Base-by-base conservation (phyloP, 2,113 vertebrate genomes). In the Phocoena phocoena region DNA sequence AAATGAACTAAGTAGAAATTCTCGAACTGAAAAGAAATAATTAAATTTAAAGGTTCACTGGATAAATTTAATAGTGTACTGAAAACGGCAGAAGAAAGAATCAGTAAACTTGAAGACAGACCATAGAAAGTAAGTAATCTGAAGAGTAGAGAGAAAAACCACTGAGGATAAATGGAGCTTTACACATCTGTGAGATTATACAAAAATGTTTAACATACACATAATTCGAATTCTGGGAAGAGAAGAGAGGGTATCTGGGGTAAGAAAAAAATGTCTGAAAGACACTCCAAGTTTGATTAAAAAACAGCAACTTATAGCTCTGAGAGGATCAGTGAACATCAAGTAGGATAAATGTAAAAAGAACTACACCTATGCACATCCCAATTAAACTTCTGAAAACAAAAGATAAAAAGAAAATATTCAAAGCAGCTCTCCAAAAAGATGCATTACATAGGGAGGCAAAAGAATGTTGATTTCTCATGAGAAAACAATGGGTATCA, bases 1-100 rank as follows among this genome's bases (percentile, higher is more conserved):
- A 38, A 82, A 87, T 68, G 36, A 90, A 90, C 26, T 25, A 90
- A 90, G 31, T 1, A 87, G 36, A 79, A 90, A 83, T 85, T 93
- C 70, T 63, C 67, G 36, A 95, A 55, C 67, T 95, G 60, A 86
- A 95, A 93, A 73, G 79, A 93, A 84, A 90, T 38, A 73, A 73
- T 41, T 33, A 85, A 58, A 58, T 58, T 20, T 20, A 85, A 95
- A 89, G 60, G 11, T 71, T 95, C 33, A 89, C 20, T 74, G 41
- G 8, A n/a, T 81, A 67, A 90, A 18, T 88, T 85, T 71, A 79
- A 88, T 18, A 82, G n/a, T 55, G 62, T 68, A 92, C 44, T 82
- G 62, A 68, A 92, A 77, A 60, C 20, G 33, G 50, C 7, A 95
- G 53, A 83, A 79, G 26, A 87, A 63, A 70, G 28, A 50, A n/a